Base-by-base conservation (phyloP, 2,113 vertebrate genomes). In the Chinchilla lanigera region DNA sequence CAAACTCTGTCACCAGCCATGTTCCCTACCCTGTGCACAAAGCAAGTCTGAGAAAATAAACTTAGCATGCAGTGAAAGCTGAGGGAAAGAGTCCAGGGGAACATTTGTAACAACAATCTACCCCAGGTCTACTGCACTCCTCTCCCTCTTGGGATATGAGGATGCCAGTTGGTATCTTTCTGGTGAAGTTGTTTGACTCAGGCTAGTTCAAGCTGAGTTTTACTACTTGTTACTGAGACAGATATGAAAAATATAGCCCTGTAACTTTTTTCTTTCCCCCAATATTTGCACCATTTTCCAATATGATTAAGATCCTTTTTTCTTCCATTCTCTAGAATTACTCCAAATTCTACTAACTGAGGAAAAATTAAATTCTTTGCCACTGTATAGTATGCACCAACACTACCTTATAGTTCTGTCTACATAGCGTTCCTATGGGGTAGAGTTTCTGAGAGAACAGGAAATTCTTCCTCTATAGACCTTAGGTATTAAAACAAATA, bases 281-380 rank as follows among this genome's bases (percentile, higher is more conserved):
- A 41, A 56, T 28, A 89, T 91, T 7, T 89, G 1, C 4, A 73
- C 3, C 52, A 2, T 38, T 80, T 9, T 47, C 12, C 69, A 65
- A 58, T 12, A 52, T 86, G 13, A 50, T 56, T 85, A 94, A 92
- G 17, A 14, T 71, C 33, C 33, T 38, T 78, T 75, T 93, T n/a
- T 54, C 35, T 86, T 90, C 38, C n/a, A 14, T 92, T 90, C n/a
- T 52, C 69, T 90, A 22, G 20, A 38, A 77, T 81, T 97, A 67
- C 65, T 17, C 16, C 12, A 86, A 95, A 81, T 92, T 12, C 38
- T 86, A 35, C 56, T 84, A 47, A 86, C 0, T 41, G 7, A 87
- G 38, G 38, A 81, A 65, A 96, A 63, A 22, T 78, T 93, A 71
- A 87, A 90, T 71, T 94, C 19, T 86, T 83, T 93, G 56, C 52